Conservation (phyloP, 2,888 invertebrate genomes). For the Mylabris sibirica region DNA sequence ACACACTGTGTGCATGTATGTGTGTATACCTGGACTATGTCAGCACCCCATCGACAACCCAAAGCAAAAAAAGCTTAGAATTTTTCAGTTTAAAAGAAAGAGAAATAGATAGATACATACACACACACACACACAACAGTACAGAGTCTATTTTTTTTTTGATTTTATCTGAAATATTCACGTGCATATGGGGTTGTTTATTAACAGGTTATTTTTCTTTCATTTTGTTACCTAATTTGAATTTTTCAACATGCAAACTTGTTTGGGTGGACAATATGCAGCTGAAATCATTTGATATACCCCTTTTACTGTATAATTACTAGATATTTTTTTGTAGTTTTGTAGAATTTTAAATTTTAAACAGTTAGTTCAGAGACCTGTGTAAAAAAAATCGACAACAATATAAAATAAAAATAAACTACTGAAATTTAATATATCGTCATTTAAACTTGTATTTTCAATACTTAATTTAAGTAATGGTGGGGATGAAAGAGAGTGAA, state of each 20-base stretch:
- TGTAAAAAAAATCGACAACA: slow-evolving; percentile 31
- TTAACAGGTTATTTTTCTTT: slow-evolving; percentile 35
- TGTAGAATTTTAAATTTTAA: slow-evolving; percentile 24
- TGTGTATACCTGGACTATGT: slow-evolving; percentile 25
- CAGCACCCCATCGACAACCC: neutral
- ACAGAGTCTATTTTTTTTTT: slow-evolving; percentile 5
- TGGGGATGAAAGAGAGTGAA: slow-evolving; percentile 41
- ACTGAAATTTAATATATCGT: slow-evolving; percentile 3
- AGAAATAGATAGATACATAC: neutral
- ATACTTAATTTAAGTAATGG: slow-evolving; percentile 30
- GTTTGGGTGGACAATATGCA: slow-evolving; percentile 34
- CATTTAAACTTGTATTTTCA: slow-evolving; percentile 3
- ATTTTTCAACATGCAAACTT: slow-evolving; percentile 35
- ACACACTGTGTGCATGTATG: no score
- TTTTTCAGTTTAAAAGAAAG: neutral
- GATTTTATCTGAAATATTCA: slow-evolving; percentile 26
- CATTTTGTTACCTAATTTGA: slow-evolving; percentile 32
- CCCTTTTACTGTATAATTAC: slow-evolving; percentile 39
- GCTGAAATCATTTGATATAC: slow-evolving; percentile 28
- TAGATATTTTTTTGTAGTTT: slow-evolving; percentile 29
- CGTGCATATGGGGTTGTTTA: slow-evolving; percentile 31
- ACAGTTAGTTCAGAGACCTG: slow-evolving; percentile 17
- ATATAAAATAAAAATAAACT: slow-evolving; percentile 26
- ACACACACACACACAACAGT: no score
- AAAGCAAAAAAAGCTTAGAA: neutral